Percentiles rank a stretch among this genome's conserved stretches.
phyloP scores from a whole-genome alignment of 2,797 vertebrate species.

The Brachyalestes nurse region DNA sequence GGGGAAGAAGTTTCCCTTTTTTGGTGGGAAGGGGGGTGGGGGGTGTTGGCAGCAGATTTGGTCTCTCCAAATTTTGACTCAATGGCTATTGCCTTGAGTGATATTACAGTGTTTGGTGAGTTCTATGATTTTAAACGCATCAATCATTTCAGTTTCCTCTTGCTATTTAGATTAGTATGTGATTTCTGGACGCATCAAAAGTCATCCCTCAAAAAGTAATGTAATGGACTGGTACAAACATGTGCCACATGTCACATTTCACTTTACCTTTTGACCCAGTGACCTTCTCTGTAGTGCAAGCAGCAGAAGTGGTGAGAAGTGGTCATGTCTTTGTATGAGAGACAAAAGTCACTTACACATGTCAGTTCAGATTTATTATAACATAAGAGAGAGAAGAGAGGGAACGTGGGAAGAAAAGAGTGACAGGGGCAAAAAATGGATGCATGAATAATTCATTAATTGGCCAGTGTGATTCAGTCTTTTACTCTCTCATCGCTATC shows the following conservation, averaged over 20 bases:
- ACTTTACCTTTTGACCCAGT: conserved; percentile 26
- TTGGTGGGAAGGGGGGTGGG: too few species aligned
- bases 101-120: too few species aligned
- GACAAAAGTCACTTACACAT: conserved; percentile 48
- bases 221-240: background rate
- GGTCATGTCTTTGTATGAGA: conserved; percentile 25
- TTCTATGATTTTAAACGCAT: too few species aligned
- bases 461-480: conserved; percentile 35
- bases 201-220: background rate
- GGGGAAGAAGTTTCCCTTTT: too few species aligned
- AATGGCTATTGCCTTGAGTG: too few species aligned
- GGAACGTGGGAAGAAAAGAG: conserved; percentile 24
- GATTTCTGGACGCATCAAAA: too few species aligned
- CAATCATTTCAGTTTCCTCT: too few species aligned
- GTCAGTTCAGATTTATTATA: conserved; percentile 49
- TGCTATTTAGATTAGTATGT: too few species aligned
- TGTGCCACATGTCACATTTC: background rate
- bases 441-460: conserved; percentile 52
- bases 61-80: too few species aligned
- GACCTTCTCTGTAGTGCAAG: conserved; percentile 1
- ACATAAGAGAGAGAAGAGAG: conserved; percentile 39
- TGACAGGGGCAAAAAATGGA: conserved; percentile 41
- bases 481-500: conserved; percentile 2
- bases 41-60: too few species aligned
- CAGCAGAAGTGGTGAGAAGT: background rate